These are phyloP conservation scores for Euleptes europaea DNA, from an alignment of 2,113 vertebrate species.

Conservation along the genomic window DNA sequence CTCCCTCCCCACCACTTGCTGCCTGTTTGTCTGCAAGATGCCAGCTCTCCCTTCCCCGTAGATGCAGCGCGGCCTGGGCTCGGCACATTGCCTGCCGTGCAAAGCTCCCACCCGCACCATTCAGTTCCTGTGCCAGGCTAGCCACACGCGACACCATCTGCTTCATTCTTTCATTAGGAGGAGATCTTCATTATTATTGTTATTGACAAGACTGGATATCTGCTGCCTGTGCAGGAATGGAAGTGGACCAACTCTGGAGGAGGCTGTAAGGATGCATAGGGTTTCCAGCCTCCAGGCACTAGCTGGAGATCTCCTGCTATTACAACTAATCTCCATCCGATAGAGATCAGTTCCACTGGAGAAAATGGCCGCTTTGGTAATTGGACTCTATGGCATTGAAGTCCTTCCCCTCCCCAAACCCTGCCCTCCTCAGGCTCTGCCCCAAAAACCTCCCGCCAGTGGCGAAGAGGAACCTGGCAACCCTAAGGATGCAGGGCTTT, in stretches of 20 bases:
- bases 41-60: not conserved
- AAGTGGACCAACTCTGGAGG: not conserved
- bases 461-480: too few relatives aligned
- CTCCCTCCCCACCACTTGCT: not conserved
- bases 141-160: conserved; percentile 24
- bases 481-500: too few relatives aligned
- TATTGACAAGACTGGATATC: conserved; percentile 10
- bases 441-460: too few relatives aligned
- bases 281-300: too few relatives aligned
- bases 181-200: conserved; percentile 18
- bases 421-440: too few relatives aligned
- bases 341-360: too few relatives aligned
- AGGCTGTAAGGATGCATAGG: too few relatives aligned
- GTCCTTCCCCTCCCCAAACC: too few relatives aligned
- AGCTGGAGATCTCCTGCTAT: too few relatives aligned
- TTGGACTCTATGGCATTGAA: too few relatives aligned
- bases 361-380: too few relatives aligned
- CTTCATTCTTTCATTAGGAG: conserved; percentile 16
- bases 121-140: conserved; percentile 14
- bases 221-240: not conserved
- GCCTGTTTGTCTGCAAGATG: conserved; percentile 8
- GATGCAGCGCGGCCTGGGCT: conserved; percentile 4
- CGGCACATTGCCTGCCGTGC: conserved; percentile 4
- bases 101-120: not conserved
- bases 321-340: too few relatives aligned